Conservation (phyloP, 2,113 vertebrate species). For the Lasiurus borealis region DNA sequence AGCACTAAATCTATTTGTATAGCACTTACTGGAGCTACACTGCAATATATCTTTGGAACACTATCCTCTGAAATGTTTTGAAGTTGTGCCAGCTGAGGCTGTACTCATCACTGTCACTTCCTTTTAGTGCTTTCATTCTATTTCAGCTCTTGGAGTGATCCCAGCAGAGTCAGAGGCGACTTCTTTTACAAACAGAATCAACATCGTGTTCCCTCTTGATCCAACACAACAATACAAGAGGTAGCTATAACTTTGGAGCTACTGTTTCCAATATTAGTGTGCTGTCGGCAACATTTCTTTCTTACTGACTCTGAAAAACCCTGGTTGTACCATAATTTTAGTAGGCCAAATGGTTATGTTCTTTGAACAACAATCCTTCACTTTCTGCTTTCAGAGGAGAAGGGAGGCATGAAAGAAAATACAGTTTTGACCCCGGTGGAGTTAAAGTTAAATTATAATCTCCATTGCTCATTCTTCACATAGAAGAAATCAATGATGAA, state of each 20-base stretch:
- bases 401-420: background rate
- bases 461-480: background rate
- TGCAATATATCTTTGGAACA: slow-evolving; percentile 67
- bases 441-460: background rate
- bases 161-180: slow-evolving; percentile 49
- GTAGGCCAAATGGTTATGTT: background rate
- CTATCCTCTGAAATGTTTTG: slow-evolving; percentile 61
- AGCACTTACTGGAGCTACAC: slow-evolving; percentile 42
- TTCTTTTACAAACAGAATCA: slow-evolving; percentile 65
- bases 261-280: background rate
- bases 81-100: slow-evolving; percentile 72
- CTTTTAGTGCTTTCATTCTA: slow-evolving; percentile 67
- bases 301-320: background rate
- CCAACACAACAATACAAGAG: slow-evolving; percentile 36
- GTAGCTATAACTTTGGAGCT: background rate
- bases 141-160: slow-evolving; percentile 60
- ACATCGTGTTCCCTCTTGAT: slow-evolving; percentile 46
- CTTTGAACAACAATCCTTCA: background rate
- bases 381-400: background rate
- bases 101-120: slow-evolving; percentile 62
- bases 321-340: background rate
- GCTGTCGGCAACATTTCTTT: background rate
- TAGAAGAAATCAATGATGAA: background rate
- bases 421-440: background rate
- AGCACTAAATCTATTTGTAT: slow-evolving; percentile 65